These are phyloP conservation scores for Furnarius figulus DNA, from an alignment of 2,113 vertebrate species.

Conservation along the genomic window DNA sequence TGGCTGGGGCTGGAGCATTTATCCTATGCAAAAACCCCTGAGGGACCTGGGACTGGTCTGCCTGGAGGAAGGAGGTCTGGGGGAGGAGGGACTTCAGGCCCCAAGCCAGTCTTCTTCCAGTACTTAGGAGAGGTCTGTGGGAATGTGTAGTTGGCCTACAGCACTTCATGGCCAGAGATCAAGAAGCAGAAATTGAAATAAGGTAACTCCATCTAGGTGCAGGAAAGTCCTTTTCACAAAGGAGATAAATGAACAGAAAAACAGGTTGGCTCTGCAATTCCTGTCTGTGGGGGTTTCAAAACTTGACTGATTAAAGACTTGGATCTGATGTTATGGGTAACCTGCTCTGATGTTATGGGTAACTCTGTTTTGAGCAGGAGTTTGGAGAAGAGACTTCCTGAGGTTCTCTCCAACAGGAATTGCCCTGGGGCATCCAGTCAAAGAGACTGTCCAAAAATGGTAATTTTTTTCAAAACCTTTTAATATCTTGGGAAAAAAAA, in stretches of 20 bases:
- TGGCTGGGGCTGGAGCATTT: not conserved
- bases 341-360: not conserved
- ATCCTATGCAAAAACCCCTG: not conserved
- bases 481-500: not conserved
- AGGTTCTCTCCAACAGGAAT: not conserved
- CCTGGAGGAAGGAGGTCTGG: not conserved
- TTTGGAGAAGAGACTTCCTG: not conserved
- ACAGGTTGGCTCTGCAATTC: not conserved
- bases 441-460: not conserved
- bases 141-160: not conserved
- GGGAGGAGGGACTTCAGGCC: not conserved
- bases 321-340: not conserved
- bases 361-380: not conserved
- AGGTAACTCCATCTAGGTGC: not conserved
- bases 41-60: not conserved
- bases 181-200: not conserved
- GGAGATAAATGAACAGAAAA: not conserved
- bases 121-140: not conserved
- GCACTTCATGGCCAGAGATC: not conserved
- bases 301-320: not conserved
- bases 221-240: not conserved
- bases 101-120: not conserved
- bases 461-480: not conserved
- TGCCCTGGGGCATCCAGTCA: not conserved
- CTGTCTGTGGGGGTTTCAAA: not conserved